Evolutionary conservation across 2,888 invertebrate species (phyloP), one percentile per base, ranked within the genome.

Genomic region (Protodeltote pygarga): DNA sequence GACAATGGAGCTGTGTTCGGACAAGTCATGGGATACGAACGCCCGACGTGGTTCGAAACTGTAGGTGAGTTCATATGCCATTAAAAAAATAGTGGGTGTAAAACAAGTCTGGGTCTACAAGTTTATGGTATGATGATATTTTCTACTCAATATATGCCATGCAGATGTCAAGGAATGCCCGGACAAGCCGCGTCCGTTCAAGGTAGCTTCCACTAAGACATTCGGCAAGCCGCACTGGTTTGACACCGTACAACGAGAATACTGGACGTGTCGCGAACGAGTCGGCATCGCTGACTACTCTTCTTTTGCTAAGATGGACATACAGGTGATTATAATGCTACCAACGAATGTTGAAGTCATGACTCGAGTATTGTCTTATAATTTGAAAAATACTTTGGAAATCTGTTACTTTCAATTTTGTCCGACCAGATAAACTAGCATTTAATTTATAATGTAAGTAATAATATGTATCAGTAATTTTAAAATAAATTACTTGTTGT

Each of bases 11-110:
- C 98, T 0, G 96, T 98, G 3, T 99, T 99, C 81, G 98, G 98
- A 0, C 98, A 99, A 83, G 97, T 97, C 16, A 99, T 99, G 98
- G 99, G 99, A 0, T 99, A 99, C 81, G 99, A 99, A 83, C 92
- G 99, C 54, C 98, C 99, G 0, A 94, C 96, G 20, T 99, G 97
- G 95, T 99, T 98, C 79, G 95, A 97, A 70, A 86, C 76, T 32
- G 60, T 79, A 5, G 88, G 90, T 90, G 37, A 76, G 81, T 57
- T 9, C 4, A 19, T 6, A 4, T 2, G 4, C 19, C 5, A 4
- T 5, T 4, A 2, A 2, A 6, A 2, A 2, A 19, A 1, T 19
- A 5, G 19, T 19, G 4, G 4, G 6, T 6, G 4, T 19, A 4
- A 19, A 5, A 5, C 6, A n/a, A n/a, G n/a, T n/a, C n/a, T n/a